Conservation (phyloP, 35 echinoderm and acorn worm species). For the Antedon bifida region DNA sequence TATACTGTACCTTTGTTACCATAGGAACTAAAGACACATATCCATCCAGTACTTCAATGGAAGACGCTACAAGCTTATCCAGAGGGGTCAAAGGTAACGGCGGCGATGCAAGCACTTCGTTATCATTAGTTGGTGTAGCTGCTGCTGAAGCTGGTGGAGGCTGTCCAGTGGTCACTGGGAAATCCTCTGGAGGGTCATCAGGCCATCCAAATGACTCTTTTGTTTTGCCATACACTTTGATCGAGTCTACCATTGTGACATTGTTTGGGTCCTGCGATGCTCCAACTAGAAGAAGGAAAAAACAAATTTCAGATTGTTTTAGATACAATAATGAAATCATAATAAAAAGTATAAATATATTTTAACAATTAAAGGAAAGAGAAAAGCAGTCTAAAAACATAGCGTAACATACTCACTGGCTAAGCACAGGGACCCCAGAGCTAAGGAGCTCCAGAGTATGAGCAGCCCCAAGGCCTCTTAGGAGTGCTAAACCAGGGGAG, state of each 20-base stretch:
- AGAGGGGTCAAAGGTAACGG: slow-evolving; percentile 67
- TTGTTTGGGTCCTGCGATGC: slow-evolving; percentile 78
- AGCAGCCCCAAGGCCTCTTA: too few relatives aligned
- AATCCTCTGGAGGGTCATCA: slow-evolving; percentile 89
- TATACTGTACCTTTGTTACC: slow-evolving; percentile 38
- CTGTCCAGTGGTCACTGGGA: slow-evolving; percentile 43
- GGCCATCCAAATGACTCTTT: slow-evolving; percentile 94
- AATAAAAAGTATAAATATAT: neutral
- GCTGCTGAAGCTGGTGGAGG: slow-evolving; percentile 30
- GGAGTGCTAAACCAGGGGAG: too few relatives aligned
- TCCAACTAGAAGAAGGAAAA: slow-evolving; percentile 40
- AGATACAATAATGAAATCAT: neutral
- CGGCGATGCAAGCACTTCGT: slow-evolving; percentile 40
- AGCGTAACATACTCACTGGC: too few relatives aligned
- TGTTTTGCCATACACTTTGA: slow-evolving; percentile 96
- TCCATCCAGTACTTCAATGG: slow-evolving; percentile 77
- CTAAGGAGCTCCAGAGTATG: too few relatives aligned
- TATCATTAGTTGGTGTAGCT: slow-evolving; percentile 37
- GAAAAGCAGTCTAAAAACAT: too few relatives aligned
- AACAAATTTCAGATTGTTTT: neutral
- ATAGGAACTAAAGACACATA: slow-evolving; percentile 46
- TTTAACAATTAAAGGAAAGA: too few relatives aligned
- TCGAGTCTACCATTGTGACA: slow-evolving; percentile 97
- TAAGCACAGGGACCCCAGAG: too few relatives aligned
- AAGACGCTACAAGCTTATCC: slow-evolving; percentile 69